Evolutionary conservation across 2,113 vertebrate genomes (phyloP), one percentile per base, ranked within the genome.

Genomic region (Beaufortia kweichowensis): DNA sequence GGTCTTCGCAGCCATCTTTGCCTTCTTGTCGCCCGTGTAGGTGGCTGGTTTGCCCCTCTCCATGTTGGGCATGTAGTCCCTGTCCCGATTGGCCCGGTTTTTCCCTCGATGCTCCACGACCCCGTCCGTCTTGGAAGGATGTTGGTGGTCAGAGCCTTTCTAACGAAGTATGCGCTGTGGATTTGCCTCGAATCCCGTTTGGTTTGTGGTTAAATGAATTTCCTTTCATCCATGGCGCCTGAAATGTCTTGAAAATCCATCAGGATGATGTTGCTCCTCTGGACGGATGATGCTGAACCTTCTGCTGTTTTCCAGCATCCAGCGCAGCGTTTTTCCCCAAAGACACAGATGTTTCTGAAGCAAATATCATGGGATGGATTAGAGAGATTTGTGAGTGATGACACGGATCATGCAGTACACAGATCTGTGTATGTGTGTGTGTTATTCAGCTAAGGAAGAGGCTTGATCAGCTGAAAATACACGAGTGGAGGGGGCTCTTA

Each of bases 21-120:
- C 96, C 94, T 98, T 98, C 91, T 98, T 98, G 91, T 98, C 96
- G 90, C 96, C 96, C 46, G 96, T 98, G 85, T 98, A 98, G 79
- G 96, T 98, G 81, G 96, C 95, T 86, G 96, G 96, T 90, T 96
- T 98, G 90, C 96, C 95, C 93, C 95, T 93, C 92, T 96, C 96
- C 90, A 92, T 91, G 86, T 92, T 94, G 91, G 95, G 94, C 93
- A 93, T 93, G 86, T 92, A 93, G 90, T 96, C 95, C 94, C 94
- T 94, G 88, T 95, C 94, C 92, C 94, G 94, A 83, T 94, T 92
- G 87, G 91, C 94, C 91, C 95, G 91, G 84, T 93, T 93, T 91
- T 95, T 95, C 71, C 91, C 94, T 88, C 95, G 94, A 89, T 95
- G 94, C 93, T 96, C 95, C 94, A 95, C 94, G 89, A 89, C 91